Percentiles rank a stretch among this genome's conserved stretches.
These are phyloP conservation scores for Cydia amplana DNA, from an alignment of 1,140 invertebrate genomes.

Conservation along the genomic window DNA sequence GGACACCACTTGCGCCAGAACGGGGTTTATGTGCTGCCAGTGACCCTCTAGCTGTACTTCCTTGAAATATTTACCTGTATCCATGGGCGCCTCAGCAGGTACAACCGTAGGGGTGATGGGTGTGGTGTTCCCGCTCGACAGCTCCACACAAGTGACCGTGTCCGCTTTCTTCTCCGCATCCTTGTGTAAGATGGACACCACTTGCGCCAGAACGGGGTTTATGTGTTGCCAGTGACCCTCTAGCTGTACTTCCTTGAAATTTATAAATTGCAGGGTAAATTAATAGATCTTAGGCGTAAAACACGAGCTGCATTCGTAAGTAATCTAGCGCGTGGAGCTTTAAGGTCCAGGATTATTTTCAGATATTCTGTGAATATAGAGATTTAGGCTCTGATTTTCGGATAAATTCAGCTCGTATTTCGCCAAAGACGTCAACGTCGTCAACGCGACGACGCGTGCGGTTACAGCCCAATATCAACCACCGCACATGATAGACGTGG, in stretches of 20 bases:
- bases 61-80: conserved; percentile 50
- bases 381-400: too few relatives aligned
- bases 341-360: too few relatives aligned
- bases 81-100: conserved; percentile 30
- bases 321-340: too few relatives aligned
- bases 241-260: conserved; percentile 59
- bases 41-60: conserved; percentile 65
- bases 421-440: too few relatives aligned
- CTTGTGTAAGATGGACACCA: conserved; percentile 61
- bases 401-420: too few relatives aligned
- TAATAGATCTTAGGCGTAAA: background rate
- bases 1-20: conserved; percentile 59
- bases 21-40: conserved; percentile 60
- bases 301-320: too few relatives aligned
- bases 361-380: too few relatives aligned
- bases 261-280: background rate
- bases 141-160: background rate
- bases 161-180: conserved; percentile 24
- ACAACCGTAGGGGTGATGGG: conserved; percentile 21
- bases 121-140: conserved; percentile 12
- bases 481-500: too few relatives aligned
- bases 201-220: conserved; percentile 55
- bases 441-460: too few relatives aligned
- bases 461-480: too few relatives aligned
- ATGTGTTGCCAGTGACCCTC: conserved; percentile 67